Evolutionary conservation across 2,113 vertebrate species (phyloP).

Genomic region (Ophiodon elongatus): DNA sequence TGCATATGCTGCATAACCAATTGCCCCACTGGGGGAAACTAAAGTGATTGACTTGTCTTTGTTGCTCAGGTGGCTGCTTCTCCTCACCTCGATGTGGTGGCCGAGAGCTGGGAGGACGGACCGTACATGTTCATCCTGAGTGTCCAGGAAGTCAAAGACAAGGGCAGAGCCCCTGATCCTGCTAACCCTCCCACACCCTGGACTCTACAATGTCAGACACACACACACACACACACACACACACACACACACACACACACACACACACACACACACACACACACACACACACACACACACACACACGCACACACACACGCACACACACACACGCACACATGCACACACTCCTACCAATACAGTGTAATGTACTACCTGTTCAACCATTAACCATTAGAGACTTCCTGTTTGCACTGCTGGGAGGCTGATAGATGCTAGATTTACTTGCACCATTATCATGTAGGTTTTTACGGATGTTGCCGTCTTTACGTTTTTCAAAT

Average conservation of each 20-base stretch:
- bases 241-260: not conserved
- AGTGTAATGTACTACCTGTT: not conserved
- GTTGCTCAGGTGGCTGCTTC: not conserved
- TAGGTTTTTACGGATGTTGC: not conserved
- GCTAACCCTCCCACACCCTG: not conserved
- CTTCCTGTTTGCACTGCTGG: not conserved
- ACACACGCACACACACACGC: not conserved
- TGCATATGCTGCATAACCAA: not conserved
- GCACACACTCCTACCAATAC: no score
- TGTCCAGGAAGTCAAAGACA: conserved; percentile 33
- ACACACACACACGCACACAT: not conserved
- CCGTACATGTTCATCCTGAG: conserved; percentile 76
- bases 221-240: not conserved
- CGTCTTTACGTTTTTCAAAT: not conserved
- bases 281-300: not conserved
- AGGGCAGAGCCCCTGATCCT: rapidly evolving
- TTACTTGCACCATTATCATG: not conserved
- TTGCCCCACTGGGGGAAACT: not conserved
- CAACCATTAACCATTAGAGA: not conserved
- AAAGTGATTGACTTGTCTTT: not conserved
- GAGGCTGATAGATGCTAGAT: not conserved
- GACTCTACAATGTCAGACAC: conserved; percentile 61
- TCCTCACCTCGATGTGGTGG: conserved; percentile 25
- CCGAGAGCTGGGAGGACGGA: conserved; percentile 73
- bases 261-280: conserved; percentile 6